phyloP scores from a whole-genome alignment of 2,797 vertebrate genomes.

The Arctocebus calabarensis region DNA sequence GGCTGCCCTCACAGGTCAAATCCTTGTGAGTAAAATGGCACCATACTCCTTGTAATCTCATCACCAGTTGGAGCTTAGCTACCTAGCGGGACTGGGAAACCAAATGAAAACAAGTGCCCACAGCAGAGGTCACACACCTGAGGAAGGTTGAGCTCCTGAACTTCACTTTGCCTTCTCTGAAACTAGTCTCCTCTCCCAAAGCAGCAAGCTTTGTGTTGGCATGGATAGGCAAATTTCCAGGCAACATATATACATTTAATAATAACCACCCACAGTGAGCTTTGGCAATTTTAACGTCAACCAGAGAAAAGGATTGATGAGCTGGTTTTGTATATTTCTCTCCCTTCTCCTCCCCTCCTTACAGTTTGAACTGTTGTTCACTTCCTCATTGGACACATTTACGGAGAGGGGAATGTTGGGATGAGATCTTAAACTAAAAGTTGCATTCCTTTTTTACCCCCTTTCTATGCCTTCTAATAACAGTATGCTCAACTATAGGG shows the following conservation, averaged over 20 bases:
- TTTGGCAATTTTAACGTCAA: not conserved
- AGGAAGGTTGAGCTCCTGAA: not conserved
- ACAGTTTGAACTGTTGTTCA: not conserved
- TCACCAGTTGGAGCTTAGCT: slow-evolving; percentile 19
- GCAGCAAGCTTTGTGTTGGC: not conserved
- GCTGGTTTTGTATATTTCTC: not conserved
- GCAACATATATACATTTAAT: not conserved
- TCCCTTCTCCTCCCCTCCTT: not conserved
- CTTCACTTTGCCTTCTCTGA: not conserved
- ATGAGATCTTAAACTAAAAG: not conserved
- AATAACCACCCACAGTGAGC: not conserved
- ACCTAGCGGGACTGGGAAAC: not conserved
- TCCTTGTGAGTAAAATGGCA: not conserved
- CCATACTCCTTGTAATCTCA: not conserved
- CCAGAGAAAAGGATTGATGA: not conserved
- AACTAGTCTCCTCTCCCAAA: not conserved
- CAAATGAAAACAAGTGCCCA: slow-evolving; percentile 32
- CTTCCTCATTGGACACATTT: not conserved
- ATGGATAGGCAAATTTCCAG: not conserved
- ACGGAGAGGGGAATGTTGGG: not conserved
- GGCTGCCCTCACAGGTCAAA: not conserved
- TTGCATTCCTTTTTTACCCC: not conserved
- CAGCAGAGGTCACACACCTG: not conserved
- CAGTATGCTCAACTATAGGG: not conserved
- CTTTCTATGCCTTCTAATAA: not conserved